Percentiles rank a stretch among this genome's conserved stretches.
Evolutionary conservation across 2,113 vertebrate genomes (phyloP).

Genomic region (Pseudonaja textilis): DNA sequence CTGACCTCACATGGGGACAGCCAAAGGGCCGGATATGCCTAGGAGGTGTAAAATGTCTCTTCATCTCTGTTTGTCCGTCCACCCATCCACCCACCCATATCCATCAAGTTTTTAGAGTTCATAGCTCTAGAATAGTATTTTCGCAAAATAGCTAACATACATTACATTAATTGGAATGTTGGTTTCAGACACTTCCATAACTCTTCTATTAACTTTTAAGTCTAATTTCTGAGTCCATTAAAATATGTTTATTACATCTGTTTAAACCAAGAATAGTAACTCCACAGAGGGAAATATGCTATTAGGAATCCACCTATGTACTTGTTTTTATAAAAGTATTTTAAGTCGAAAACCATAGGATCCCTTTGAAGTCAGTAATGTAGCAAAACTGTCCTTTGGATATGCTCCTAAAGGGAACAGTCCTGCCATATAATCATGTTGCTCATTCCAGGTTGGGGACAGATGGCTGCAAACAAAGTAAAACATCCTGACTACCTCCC

Average conservation of each 20-base stretch:
- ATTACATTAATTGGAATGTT: not conserved
- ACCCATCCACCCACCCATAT: not conserved
- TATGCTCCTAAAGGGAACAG: not conserved
- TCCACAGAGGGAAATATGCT: not conserved
- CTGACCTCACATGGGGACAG: not conserved
- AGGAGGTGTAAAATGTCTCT: not conserved
- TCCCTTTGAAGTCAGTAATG: not conserved
- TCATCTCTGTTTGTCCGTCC: too few relatives aligned
- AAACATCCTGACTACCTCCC: not conserved
- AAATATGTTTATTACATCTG: not conserved
- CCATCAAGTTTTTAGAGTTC: not conserved
- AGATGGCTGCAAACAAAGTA: not conserved
- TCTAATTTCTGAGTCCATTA: not conserved
- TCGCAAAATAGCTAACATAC: not conserved
- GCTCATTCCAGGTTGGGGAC: not conserved
- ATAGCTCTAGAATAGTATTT: not conserved
- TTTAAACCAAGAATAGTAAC: not conserved
- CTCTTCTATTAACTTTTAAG: not conserved
- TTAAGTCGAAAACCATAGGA: not conserved
- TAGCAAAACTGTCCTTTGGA: not conserved
- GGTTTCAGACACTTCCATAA: not conserved
- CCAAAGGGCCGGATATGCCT: not conserved
- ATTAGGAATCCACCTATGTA: not conserved
- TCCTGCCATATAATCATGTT: not conserved
- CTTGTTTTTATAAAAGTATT: not conserved